phyloP scores from a whole-genome alignment of 2,113 vertebrate genomes.

The Esox niger region DNA sequence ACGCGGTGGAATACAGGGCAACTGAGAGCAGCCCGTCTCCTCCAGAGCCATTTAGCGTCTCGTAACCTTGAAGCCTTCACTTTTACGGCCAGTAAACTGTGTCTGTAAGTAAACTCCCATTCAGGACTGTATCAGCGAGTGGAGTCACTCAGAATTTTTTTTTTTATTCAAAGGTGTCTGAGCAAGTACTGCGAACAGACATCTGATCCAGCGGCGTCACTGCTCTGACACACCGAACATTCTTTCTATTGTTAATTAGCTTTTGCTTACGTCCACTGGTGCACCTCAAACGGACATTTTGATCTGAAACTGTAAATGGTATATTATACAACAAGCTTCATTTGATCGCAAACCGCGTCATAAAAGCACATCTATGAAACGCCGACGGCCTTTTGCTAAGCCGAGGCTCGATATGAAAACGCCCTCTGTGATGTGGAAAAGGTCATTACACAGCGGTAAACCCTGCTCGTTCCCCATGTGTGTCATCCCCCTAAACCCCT shows the following conservation, averaged over 20 bases:
- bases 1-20: conserved; percentile 50
- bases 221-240: neutral
- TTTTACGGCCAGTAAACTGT: conserved; percentile 66
- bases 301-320: too few species aligned
- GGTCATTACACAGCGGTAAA: conserved; percentile 16
- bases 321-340: too few species aligned
- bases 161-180: conserved; percentile 54
- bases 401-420: neutral
- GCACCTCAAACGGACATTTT: too few species aligned
- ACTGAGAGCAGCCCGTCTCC: conserved; percentile 56
- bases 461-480: too few species aligned
- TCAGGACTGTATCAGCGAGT: conserved; percentile 54
- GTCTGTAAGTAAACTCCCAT: conserved; percentile 55
- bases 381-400: neutral
- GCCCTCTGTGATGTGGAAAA: conserved; percentile 13
- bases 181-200: conserved; percentile 37
- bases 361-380: too few species aligned
- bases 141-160: conserved; percentile 59
- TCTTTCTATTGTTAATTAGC: neutral
- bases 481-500: too few species aligned
- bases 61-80: conserved; percentile 63
- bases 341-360: too few species aligned
- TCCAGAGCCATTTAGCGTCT: conserved; percentile 59
- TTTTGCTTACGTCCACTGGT: too few species aligned
- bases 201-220: neutral